Percentiles rank a stretch among this genome's conserved stretches.
These are phyloP conservation scores for Eleutherodactylus coqui DNA, from an alignment of 2,797 vertebrate genomes.

Conservation along the genomic window DNA sequence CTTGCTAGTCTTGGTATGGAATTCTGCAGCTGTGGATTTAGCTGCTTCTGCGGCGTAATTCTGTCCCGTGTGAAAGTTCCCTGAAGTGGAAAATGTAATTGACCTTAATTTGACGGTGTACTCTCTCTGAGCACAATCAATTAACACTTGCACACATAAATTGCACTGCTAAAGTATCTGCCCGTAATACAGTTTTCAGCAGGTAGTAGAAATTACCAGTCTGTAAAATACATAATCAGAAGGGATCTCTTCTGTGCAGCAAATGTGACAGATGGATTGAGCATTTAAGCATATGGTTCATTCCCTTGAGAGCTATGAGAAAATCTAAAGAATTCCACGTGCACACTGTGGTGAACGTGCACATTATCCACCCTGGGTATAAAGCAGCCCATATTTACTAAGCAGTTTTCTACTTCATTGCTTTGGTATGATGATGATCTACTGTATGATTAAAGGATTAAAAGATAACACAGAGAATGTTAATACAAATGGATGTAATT, in stretches of 20 bases:
- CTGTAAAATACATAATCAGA: constrained; percentile 55
- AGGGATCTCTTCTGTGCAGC: constrained; percentile 43
- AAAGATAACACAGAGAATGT: background rate
- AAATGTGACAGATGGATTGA: constrained; percentile 60
- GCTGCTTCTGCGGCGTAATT: too few species aligned
- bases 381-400: constrained; percentile 22
- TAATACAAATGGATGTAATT: constrained; percentile 8
- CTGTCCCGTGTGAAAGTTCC: too few species aligned
- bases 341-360: constrained; percentile 9
- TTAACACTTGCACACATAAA: constrained; percentile 47
- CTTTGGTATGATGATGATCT: background rate
- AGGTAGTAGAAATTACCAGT: constrained; percentile 56
- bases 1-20: too few species aligned
- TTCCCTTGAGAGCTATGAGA: constrained; percentile 50
- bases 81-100: constrained; percentile 51
- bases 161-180: constrained; percentile 33
- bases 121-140: constrained; percentile 32
- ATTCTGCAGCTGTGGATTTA: too few species aligned
- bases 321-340: constrained; percentile 53
- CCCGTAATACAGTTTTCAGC: constrained; percentile 33
- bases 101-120: constrained; percentile 50
- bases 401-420: constrained; percentile 25
- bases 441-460: constrained; percentile 12
- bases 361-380: constrained; percentile 24
- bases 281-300: constrained; percentile 56